Evolutionary conservation across 1,140 invertebrate species (phyloP).

Genomic region (Oncopodura yosiiana): DNA sequence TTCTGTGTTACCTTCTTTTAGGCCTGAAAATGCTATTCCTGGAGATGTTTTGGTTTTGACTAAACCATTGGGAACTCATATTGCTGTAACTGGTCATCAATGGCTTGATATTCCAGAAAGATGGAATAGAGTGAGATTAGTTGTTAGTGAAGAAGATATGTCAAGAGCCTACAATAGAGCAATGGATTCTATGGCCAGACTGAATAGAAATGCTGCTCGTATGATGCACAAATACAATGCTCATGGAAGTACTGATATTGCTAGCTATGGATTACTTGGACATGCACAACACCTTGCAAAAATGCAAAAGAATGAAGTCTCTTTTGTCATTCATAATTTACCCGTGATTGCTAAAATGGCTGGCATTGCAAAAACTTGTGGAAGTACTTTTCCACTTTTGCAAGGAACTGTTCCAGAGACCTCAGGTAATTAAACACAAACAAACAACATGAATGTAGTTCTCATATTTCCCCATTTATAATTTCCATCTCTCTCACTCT

Average conservation of each 20-base stretch:
- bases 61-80: constrained; percentile 91
- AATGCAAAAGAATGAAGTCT: constrained; percentile 94
- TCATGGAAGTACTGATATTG: constrained; percentile 93
- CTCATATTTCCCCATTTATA: not conserved
- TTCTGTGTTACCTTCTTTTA: constrained; percentile 36
- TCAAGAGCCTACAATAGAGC: constrained; percentile 89
- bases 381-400: constrained; percentile 88
- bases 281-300: constrained; percentile 93
- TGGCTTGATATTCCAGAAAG: constrained; percentile 92
- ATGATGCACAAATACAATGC: constrained; percentile 98
- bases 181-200: constrained; percentile 93
- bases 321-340: constrained; percentile 94
- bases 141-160: constrained; percentile 90
- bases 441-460: not conserved
- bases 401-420: constrained; percentile 69
- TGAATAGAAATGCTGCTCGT: constrained; percentile 85
- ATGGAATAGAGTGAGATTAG: constrained; percentile 91
- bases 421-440: not conserved
- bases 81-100: constrained; percentile 94
- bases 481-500: not conserved
- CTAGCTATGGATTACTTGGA: constrained; percentile 89
- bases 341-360: constrained; percentile 97
- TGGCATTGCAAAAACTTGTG: constrained; percentile 84
- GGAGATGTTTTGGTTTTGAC: constrained; percentile 94
- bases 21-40: constrained; percentile 87